Base-by-base conservation (phyloP, 2,113 vertebrate species). In the Nycticebus coucang region DNA sequence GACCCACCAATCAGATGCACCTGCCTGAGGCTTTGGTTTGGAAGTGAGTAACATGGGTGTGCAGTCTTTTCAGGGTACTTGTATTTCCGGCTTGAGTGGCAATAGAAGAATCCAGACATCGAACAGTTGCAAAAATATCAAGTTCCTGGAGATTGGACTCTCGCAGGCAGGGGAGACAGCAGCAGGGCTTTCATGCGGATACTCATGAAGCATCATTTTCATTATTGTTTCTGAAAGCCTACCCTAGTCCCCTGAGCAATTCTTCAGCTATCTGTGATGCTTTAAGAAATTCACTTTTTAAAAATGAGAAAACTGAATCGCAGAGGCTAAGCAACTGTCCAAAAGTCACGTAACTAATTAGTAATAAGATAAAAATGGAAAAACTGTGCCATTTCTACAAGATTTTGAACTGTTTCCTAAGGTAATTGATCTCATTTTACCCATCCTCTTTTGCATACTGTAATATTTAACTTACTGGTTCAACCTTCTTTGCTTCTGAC, bases 221-320 rank as follows among this genome's bases (percentile, higher is more conserved):
- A 57, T 57, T 37, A 13, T 19, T 50, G 18, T 57, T 91, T 90
- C 59, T 28, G 28, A 87, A 90, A 85, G 28, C 26, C 60, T 80
- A 33, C 3, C 9, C 7, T 72, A 74, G 33, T 10, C 33, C 55
- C 71, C 14, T 30, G 59, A 93, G 55, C 14, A 92, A n/a, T 81
- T 84, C 13, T 45, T 82, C 37, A 94, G 41, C 6, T 45, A 37
- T 11, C 33, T 60, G 35, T 33, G 17, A 2, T 17, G 1, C 15
- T 86, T 96, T 79, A 87, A 94, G 77, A 90, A 95, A 81, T n/a
- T 15, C 19, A 68, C 21, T 75, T 85, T 53, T 69, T 62, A 12
- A 91, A 55, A 77, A 78, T 37, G 21, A 78, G 57, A 90, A 89
- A 95, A 62, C 57, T 74, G 59, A 89, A 50, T 93, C 28, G 75